Conservation (phyloP, 2,113 vertebrate genomes). For the Galbula dea region DNA sequence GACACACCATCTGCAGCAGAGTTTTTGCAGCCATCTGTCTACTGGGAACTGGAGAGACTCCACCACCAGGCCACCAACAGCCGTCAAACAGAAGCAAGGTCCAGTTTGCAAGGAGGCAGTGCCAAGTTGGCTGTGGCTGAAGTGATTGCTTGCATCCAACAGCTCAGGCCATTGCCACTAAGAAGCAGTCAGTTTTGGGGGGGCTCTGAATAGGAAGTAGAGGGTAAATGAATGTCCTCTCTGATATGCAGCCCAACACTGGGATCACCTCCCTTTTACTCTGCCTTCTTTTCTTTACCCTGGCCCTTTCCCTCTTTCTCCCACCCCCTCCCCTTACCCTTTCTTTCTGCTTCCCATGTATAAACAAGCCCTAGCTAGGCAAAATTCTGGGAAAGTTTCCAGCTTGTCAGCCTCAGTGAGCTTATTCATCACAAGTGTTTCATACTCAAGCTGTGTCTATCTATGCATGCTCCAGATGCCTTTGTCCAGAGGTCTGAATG, state of each 20-base stretch:
- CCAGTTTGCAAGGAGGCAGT: neutral
- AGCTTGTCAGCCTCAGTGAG: conserved; percentile 41
- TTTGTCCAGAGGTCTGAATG: conserved; percentile 40
- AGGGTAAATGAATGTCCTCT: neutral
- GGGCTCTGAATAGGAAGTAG: neutral
- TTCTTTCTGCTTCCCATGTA: neutral
- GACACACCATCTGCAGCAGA: conserved; percentile 44
- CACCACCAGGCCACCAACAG: conserved; percentile 59
- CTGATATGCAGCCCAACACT: neutral
- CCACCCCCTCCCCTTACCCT: neutral
- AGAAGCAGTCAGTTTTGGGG: neutral
- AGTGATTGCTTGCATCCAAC: neutral
- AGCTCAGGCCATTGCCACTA: neutral
- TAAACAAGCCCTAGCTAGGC: conserved; percentile 30
- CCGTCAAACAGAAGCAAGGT: neutral
- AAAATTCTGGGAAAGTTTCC: conserved; percentile 53
- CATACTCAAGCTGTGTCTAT: conserved; percentile 18
- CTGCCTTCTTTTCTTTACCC: neutral
- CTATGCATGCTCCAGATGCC: conserved; percentile 5
- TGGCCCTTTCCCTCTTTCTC: neutral
- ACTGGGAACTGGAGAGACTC: conserved; percentile 38
- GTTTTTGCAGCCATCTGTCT: conserved; percentile 47
- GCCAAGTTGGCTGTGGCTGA: conserved; percentile 33
- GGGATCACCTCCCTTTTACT: neutral
- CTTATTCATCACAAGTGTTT: conserved; percentile 55